These are phyloP conservation scores for Sciurus niger DNA, from an alignment of 2,113 vertebrate genomes.

Conservation along the genomic window DNA sequence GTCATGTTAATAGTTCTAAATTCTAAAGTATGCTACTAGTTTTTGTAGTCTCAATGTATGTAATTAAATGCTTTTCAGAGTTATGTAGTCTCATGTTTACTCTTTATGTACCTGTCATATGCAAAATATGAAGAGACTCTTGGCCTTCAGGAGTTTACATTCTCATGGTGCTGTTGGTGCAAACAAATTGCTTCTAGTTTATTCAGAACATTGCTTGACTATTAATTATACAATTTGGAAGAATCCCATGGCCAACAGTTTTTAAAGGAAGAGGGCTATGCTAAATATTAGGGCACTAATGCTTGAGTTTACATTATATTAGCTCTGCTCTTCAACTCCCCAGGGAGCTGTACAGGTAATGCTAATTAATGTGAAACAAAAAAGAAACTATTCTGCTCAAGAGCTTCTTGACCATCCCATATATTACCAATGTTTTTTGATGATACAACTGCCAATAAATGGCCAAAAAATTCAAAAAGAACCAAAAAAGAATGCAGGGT, in stretches of 20 bases:
- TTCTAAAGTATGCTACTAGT: slow-evolving; percentile 65
- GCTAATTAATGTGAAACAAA: slow-evolving; percentile 60
- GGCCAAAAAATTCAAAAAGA: not conserved
- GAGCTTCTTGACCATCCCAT: not conserved
- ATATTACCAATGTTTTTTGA: not conserved
- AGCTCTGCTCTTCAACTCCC: slow-evolving; percentile 65
- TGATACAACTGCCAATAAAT: slow-evolving; percentile 15
- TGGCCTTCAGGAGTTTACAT: slow-evolving; percentile 82
- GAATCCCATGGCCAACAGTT: slow-evolving; percentile 67
- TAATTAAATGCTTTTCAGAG: slow-evolving; percentile 44
- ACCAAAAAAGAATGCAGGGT: too few species aligned
- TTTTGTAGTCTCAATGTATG: slow-evolving; percentile 52
- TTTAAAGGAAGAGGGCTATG: slow-evolving; percentile 67
- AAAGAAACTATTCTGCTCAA: slow-evolving; percentile 61
- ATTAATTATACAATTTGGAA: slow-evolving; percentile 67
- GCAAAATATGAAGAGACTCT: slow-evolving; percentile 79
- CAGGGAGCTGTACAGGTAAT: slow-evolving; percentile 47
- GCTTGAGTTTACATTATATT: slow-evolving; percentile 72
- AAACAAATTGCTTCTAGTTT: slow-evolving; percentile 70
- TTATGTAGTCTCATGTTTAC: slow-evolving; percentile 77
- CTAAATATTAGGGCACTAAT: slow-evolving; percentile 71
- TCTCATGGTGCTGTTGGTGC: slow-evolving; percentile 81
- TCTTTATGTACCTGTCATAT: slow-evolving; percentile 77
- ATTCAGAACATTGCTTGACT: slow-evolving; percentile 73
- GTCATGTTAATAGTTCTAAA: slow-evolving; percentile 56